Evolutionary conservation across 2,888 invertebrate genomes (phyloP).

Genomic region (Xylota sylvarum): DNA sequence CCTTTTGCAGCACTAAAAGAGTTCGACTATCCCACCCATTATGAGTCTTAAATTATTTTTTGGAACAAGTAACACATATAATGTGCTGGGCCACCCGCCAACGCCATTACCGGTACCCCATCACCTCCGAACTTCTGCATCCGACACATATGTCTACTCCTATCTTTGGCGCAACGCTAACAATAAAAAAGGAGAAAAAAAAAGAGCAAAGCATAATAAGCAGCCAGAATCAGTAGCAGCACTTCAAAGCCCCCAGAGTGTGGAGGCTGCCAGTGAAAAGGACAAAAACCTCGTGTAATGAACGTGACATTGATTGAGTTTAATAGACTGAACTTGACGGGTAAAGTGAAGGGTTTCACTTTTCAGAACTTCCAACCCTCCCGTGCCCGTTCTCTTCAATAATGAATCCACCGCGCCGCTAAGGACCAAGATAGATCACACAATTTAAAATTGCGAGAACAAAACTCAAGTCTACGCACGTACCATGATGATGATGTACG

Average conservation of each 20-base stretch:
- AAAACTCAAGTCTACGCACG: slow-evolving; percentile 61
- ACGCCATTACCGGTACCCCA: slow-evolving; percentile 32
- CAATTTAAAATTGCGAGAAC: slow-evolving; percentile 63
- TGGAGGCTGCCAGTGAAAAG: slow-evolving; percentile 44
- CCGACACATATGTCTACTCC: slow-evolving; percentile 15
- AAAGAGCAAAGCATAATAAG: slow-evolving; percentile 21
- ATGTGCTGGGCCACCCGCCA: slow-evolving; percentile 33
- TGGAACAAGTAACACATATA: slow-evolving; percentile 8
- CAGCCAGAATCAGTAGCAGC: slow-evolving; percentile 14
- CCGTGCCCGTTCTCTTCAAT: neutral
- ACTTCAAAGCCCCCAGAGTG: slow-evolving; percentile 32
- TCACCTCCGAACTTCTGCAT: slow-evolving; percentile 37
- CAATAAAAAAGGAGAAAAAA: slow-evolving; percentile 23
- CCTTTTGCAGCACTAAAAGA: neutral
- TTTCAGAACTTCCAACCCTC: slow-evolving; percentile 46
- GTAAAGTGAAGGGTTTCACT: slow-evolving; percentile 63
- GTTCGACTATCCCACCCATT: neutral
- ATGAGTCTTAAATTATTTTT: slow-evolving; percentile 18
- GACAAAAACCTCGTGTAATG: slow-evolving; percentile 58
- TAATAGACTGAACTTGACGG: slow-evolving; percentile 69
- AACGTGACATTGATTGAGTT: slow-evolving; percentile 77
- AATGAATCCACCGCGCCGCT: slow-evolving; percentile 42
- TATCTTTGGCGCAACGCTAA: neutral
- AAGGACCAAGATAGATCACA: slow-evolving; percentile 72
- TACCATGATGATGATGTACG: slow-evolving; percentile 56